Base-by-base conservation (phyloP, 2,113 vertebrate genomes). In the Trochalopteron elliotii region DNA sequence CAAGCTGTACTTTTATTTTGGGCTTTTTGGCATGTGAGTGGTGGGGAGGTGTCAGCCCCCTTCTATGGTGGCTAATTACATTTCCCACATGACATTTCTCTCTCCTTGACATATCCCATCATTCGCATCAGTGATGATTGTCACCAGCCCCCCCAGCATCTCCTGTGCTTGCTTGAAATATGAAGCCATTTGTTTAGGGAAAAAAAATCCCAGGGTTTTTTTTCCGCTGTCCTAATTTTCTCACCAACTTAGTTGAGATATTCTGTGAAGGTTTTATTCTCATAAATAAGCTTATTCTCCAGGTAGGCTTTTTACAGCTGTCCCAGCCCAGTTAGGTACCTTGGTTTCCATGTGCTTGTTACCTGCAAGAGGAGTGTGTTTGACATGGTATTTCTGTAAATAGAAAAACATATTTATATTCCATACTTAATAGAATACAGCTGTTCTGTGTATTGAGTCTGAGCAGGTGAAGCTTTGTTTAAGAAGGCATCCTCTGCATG, bases 51-150 rank as follows among this genome's bases (percentile, higher is more conserved):
- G 75, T 81, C 5, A 20, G 39, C 74, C 75, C 90, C 83, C 63
- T 93, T 96, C 82, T 33, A 0, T 49, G 68, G 79, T 84, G 76
- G 76, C 68, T 97, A 96, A 95, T 97, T 96, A 80, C 49, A 68
- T 93, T 96, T 97, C 92, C 61, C 80, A 94, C 81, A 93, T 96
- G 95, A 93, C 95, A 94, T 96, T 93, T 90, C 84, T 95, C 76
- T 95, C 84, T 96, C 74, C 83, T 91, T 96, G 95, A 93, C 94
- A 94, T 87, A 94, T 94, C 93, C 89, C 84, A 86, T 97, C 94
- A 89, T 91, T 93, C 35, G 93, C 96, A 85, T 97, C 94, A 94
- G 44, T 92, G 95, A 45, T 93, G 83, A 96, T 90, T 94, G 95
- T 87, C 92, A 94, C 88, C 83, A 96, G 52, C 59, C 91, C 95